Evolutionary conservation across 2,113 vertebrate genomes (phyloP).

Genomic region (Ceyx margarethae): DNA sequence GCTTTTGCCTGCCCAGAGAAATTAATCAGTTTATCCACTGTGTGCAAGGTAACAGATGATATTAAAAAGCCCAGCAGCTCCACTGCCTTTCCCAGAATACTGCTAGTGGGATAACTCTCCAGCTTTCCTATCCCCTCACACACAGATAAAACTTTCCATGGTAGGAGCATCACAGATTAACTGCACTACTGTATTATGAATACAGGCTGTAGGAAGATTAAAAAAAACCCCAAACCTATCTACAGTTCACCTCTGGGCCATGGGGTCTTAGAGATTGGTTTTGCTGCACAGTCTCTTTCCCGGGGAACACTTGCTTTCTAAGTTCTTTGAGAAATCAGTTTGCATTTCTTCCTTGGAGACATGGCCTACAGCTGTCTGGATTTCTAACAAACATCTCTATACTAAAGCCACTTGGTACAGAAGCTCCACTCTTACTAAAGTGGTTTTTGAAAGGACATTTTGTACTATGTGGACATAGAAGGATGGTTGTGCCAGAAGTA

Average conservation of each 20-base stretch:
- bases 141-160: not conserved
- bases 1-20: not conserved
- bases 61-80: not conserved
- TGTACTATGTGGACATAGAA: not conserved
- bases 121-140: not conserved
- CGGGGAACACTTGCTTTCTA: not conserved
- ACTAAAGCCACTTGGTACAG: not conserved
- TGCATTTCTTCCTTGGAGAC: not conserved
- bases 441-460: not conserved
- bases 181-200: not conserved
- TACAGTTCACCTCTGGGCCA: not conserved
- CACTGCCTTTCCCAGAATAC: not conserved
- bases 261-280: rapidly evolving
- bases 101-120: not conserved
- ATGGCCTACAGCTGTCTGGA: not conserved
- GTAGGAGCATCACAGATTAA: not conserved
- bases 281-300: not conserved
- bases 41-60: not conserved
- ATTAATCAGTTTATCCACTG: not conserved
- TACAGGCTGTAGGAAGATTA: not conserved
- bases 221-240: no score
- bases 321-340: not conserved
- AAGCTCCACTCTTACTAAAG: not conserved
- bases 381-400: not conserved
- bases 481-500: not conserved